Percentiles rank a stretch among this genome's conserved stretches.
Evolutionary conservation across 2,113 vertebrate species (phyloP).

Genomic region (Pygoscelis antarcticus): DNA sequence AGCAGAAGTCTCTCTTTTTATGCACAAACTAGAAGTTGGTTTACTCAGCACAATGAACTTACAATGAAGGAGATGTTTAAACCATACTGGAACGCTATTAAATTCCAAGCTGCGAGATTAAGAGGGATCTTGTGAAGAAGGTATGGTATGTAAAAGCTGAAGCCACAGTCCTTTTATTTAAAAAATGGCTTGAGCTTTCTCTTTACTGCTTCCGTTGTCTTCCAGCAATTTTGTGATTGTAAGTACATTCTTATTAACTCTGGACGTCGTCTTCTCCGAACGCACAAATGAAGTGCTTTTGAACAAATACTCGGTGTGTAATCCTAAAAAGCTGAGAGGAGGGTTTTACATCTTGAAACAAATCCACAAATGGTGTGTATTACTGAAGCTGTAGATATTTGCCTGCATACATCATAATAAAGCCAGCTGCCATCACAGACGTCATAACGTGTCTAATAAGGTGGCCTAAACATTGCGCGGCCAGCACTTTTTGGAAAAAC

Average conservation of each 20-base stretch:
- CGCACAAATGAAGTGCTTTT: background rate
- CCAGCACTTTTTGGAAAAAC: background rate
- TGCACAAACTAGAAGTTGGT: background rate
- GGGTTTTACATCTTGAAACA: background rate
- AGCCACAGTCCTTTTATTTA: background rate
- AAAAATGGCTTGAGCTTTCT: background rate
- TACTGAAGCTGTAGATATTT: background rate
- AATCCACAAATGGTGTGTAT: too few relatives aligned
- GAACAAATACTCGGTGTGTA: background rate
- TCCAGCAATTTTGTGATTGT: background rate
- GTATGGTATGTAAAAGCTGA: background rate
- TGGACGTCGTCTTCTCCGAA: background rate
- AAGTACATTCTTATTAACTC: background rate
- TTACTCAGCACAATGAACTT: background rate
- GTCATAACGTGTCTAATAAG: background rate
- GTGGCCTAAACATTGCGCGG: background rate
- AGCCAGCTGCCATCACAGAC: background rate
- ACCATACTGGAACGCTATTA: accelerated
- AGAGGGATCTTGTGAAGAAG: background rate
- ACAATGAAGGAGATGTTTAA: background rate
- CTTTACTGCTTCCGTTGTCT: background rate
- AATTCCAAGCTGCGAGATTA: background rate
- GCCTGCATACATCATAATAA: too few relatives aligned
- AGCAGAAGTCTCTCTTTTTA: background rate
- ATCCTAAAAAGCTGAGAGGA: background rate